phyloP scores from a whole-genome alignment of 2,113 vertebrate species.

The Telmatochromis sp. region DNA sequence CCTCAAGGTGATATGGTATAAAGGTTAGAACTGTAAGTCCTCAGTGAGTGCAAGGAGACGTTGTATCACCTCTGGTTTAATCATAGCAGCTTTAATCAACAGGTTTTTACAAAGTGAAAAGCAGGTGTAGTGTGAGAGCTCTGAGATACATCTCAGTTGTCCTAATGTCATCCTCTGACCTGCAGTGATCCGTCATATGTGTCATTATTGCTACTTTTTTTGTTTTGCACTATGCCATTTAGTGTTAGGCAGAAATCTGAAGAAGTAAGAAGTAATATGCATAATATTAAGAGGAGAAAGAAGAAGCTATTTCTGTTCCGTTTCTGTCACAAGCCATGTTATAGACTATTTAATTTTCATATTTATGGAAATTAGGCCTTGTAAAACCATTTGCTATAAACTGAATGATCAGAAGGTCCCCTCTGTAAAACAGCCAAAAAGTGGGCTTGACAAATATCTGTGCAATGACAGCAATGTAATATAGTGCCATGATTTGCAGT shows the following conservation, averaged over 20 bases:
- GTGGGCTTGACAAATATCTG: neutral
- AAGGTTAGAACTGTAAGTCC: conserved; percentile 15
- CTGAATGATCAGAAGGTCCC: neutral
- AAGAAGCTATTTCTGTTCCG: neutral
- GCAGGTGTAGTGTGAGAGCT: neutral
- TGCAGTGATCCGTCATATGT: neutral
- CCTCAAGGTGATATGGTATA: conserved; percentile 23
- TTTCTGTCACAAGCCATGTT: neutral
- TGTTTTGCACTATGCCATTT: neutral
- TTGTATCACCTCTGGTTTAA: neutral
- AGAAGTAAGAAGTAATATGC: neutral
- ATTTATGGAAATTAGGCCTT: neutral
- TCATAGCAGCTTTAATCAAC: conserved; percentile 10
- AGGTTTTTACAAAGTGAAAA: neutral
- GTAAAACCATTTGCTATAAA: neutral
- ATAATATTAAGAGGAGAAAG: neutral
- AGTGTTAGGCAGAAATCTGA: neutral
- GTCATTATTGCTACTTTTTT: neutral
- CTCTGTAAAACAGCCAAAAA: neutral
- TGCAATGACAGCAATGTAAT: neutral
- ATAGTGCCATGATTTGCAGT: neutral
- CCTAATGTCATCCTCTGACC: neutral
- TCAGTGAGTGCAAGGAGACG: neutral
- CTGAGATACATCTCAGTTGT: neutral
- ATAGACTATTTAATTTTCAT: neutral